Evolutionary conservation across 2,113 vertebrate species (phyloP).

Genomic region (Odobenus rosmarus): DNA sequence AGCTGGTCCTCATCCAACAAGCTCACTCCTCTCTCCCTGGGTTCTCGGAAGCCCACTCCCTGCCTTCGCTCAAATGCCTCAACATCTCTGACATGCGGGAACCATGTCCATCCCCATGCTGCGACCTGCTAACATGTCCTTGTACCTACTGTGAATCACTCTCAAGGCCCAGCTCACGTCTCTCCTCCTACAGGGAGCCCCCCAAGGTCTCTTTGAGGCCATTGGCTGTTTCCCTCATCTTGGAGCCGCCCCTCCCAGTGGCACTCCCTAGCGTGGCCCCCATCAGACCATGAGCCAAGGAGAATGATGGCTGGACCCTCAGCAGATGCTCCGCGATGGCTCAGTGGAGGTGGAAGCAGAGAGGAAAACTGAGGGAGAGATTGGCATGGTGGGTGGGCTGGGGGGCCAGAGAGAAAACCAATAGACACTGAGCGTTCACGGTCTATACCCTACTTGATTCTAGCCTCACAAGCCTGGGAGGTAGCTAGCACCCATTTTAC

Average conservation of each 20-base stretch:
- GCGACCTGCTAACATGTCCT: not conserved
- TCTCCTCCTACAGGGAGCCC: not conserved
- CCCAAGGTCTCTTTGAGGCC: rapidly evolving
- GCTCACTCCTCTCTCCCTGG: not conserved
- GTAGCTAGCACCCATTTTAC: not conserved
- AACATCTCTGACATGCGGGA: no score
- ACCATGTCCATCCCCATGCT: not conserved
- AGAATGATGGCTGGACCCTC: not conserved
- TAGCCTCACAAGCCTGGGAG: not conserved
- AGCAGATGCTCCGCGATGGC: rapidly evolving
- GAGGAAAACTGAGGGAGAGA: not conserved
- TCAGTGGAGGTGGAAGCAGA: no score
- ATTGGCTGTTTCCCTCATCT: not conserved
- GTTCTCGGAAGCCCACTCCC: not conserved
- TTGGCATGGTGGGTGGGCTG: not conserved
- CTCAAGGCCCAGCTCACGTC: not conserved
- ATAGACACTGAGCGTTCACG: rapidly evolving
- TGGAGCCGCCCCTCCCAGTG: not conserved
- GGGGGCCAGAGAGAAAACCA: not conserved
- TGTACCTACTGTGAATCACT: rapidly evolving
- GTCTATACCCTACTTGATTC: no score
- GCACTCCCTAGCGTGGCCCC: not conserved
- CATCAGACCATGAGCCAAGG: not conserved
- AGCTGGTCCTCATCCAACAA: rapidly evolving
- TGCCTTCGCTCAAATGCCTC: not conserved